These are phyloP conservation scores for Delphinapterus leucas DNA, from an alignment of 2,113 vertebrate genomes.

Conservation along the genomic window DNA sequence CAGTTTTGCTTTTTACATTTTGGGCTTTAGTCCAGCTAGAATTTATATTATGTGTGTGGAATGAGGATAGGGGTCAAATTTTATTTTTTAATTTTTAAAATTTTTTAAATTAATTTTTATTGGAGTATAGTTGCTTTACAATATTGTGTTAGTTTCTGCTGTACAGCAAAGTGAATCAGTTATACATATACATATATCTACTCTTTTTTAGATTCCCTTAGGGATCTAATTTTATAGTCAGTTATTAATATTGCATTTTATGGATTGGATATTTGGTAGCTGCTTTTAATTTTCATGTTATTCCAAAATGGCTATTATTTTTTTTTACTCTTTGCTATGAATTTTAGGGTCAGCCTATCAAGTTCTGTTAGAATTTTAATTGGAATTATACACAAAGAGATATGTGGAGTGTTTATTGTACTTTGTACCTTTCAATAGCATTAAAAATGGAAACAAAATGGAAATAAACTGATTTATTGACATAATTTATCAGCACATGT, in stretches of 20 bases:
- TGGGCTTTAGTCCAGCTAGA: constrained; percentile 6
- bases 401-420: neutral
- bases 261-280: neutral
- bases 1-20: neutral
- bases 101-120: neutral
- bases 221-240: neutral
- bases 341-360: constrained; percentile 6
- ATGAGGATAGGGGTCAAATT: neutral
- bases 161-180: neutral
- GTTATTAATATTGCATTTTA: neutral
- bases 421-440: constrained; percentile 7
- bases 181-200: neutral
- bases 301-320: neutral
- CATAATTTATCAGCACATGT: neutral
- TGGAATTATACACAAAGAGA: neutral
- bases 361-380: neutral
- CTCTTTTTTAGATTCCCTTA: neutral
- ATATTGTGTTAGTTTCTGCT: neutral
- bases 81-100: neutral
- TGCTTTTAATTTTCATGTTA: neutral
- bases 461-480: neutral
- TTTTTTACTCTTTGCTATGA: neutral
- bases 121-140: neutral
- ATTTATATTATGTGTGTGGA: neutral
- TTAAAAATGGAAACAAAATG: neutral